Conservation (phyloP, 2,888 invertebrate species). For the Drosophila meridiana region DNA sequence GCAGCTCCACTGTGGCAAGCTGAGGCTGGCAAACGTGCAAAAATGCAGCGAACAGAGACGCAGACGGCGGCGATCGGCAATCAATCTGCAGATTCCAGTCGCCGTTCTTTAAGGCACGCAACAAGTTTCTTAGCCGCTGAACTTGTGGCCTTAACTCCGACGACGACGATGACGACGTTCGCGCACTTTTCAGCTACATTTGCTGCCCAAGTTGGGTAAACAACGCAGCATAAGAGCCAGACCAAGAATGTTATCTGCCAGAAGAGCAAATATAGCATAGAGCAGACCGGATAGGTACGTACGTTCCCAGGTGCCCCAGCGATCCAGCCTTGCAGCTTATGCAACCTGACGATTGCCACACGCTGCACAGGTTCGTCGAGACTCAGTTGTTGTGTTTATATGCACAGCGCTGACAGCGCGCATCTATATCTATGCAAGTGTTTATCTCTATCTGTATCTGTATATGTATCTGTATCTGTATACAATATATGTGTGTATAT, state of each 20-base stretch:
- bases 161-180: slow-evolving; percentile 17
- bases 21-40: slow-evolving; percentile 66
- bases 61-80: slow-evolving; percentile 66
- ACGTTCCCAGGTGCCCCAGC: slow-evolving; percentile 26
- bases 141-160: slow-evolving; percentile 70
- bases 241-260: slow-evolving; percentile 59
- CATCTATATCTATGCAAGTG: slow-evolving; percentile 38
- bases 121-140: slow-evolving; percentile 68
- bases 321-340: slow-evolving; percentile 48
- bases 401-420: slow-evolving; percentile 31
- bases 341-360: slow-evolving; percentile 48
- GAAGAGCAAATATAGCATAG: slow-evolving; percentile 47
- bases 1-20: slow-evolving; percentile 7
- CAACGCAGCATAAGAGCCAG: slow-evolving; percentile 32
- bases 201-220: slow-evolving; percentile 60
- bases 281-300: slow-evolving; percentile 25
- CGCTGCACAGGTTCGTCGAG: slow-evolving; percentile 11
- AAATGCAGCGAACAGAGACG: slow-evolving; percentile 58
- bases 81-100: slow-evolving; percentile 77
- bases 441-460: slow-evolving; percentile 50
- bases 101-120: slow-evolving; percentile 64
- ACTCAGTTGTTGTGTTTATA: slow-evolving; percentile 54
- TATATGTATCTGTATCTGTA: slow-evolving; percentile 10
- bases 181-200: slow-evolving; percentile 55
- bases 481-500: slow-evolving; percentile 16